phyloP scores from a whole-genome alignment of 1,140 invertebrate genomes.

The Centruroides vittatus region DNA sequence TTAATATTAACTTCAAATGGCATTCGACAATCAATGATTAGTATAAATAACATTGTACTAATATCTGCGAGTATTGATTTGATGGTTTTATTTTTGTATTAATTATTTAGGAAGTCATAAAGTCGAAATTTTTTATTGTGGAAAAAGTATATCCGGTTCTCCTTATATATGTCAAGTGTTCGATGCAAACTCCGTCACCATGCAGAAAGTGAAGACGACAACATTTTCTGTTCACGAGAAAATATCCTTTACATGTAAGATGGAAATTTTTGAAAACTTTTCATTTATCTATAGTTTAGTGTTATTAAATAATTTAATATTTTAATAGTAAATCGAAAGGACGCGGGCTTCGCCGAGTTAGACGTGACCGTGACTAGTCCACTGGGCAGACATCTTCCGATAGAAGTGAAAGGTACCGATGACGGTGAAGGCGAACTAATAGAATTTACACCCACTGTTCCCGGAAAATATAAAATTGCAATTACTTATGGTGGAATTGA shows the following conservation, averaged over 20 bases:
- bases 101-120: constrained; percentile 45
- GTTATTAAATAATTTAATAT: no score
- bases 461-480: constrained; percentile 77
- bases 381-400: constrained; percentile 65
- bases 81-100: not conserved
- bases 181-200: constrained; percentile 57
- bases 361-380: constrained; percentile 79
- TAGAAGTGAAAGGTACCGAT: constrained; percentile 56
- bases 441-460: constrained; percentile 68
- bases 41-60: no score
- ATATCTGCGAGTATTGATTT: no score
- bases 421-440: constrained; percentile 56
- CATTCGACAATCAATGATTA: no score
- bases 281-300: no score
- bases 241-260: constrained; percentile 63
- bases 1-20: no score
- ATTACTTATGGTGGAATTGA: constrained; percentile 69
- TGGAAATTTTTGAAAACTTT: not conserved
- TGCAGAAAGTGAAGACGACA: constrained; percentile 52
- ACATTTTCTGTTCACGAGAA: constrained; percentile 68
- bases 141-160: constrained; percentile 80
- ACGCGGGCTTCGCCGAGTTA: constrained; percentile 77
- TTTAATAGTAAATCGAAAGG: constrained; percentile 59
- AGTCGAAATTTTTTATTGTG: constrained; percentile 79
- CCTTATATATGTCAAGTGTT: constrained; percentile 92